Evolutionary conservation across 2,113 vertebrate species (phyloP).

Genomic region (Carassius gibelio): DNA sequence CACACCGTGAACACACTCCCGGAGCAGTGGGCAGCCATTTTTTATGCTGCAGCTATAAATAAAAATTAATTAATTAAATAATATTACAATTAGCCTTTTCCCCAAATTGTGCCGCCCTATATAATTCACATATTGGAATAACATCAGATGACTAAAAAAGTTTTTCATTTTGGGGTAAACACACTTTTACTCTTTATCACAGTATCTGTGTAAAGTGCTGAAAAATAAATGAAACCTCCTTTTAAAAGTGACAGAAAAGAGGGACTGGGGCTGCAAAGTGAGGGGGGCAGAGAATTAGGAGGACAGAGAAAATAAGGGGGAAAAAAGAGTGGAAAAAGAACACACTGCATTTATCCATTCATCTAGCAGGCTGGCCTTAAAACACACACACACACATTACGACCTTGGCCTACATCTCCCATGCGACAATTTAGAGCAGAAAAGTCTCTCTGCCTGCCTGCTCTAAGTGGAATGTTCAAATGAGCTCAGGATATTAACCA

Average conservation of each 20-base stretch:
- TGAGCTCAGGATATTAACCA: background rate
- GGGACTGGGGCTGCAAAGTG: background rate
- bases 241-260: background rate
- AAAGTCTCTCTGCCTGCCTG: background rate
- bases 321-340: background rate
- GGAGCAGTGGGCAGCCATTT: too few species aligned
- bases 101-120: background rate
- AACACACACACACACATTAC: background rate
- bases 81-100: too few species aligned
- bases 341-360: slow-evolving; percentile 8
- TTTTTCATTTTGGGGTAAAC: background rate
- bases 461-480: background rate
- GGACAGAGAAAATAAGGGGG: background rate
- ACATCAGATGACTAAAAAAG: background rate
- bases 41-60: too few species aligned
- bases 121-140: background rate
- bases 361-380: background rate
- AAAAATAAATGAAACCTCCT: background rate
- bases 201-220: too few species aligned
- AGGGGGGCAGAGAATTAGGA: background rate
- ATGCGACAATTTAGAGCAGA: background rate
- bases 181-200: background rate
- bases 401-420: background rate
- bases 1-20: too few species aligned
- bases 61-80: too few species aligned